phyloP scores from a whole-genome alignment of 2,113 vertebrate species.

The Terrapene triunguis region DNA sequence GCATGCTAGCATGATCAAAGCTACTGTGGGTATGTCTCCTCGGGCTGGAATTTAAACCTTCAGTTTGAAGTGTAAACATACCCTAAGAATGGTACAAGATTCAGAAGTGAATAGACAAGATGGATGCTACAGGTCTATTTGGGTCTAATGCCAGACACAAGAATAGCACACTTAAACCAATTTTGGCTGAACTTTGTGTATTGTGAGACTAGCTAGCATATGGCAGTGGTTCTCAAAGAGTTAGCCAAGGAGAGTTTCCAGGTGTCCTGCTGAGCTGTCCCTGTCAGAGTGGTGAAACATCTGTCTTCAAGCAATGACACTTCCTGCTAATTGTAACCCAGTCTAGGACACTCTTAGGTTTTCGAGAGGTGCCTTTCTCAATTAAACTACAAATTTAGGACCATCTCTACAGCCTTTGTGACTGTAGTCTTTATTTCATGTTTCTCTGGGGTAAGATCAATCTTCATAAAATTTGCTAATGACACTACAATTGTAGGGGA shows the following conservation, averaged over 20 bases:
- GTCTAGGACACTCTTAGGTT: not conserved
- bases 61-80: not conserved
- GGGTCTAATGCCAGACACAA: not conserved
- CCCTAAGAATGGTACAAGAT: not conserved
- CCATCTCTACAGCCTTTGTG: not conserved
- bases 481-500: not conserved
- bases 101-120: not conserved
- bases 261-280: conserved; percentile 41
- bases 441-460: not conserved
- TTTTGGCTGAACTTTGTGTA: conserved; percentile 3
- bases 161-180: not conserved
- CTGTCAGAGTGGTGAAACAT: not conserved
- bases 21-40: not conserved
- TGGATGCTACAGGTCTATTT: not conserved
- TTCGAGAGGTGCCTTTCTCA: not conserved
- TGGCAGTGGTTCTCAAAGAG: not conserved
- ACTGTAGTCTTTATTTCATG: not conserved
- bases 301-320: not conserved
- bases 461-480: not conserved
- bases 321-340: not conserved
- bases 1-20: not conserved
- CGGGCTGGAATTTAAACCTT: not conserved
- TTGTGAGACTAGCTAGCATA: not conserved
- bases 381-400: not conserved
- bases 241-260: conserved; percentile 9